Percentiles rank a stretch among this genome's conserved stretches.
These are phyloP conservation scores for Lepidurus packardi DNA, from an alignment of 1,140 invertebrate species.

Conservation along the genomic window DNA sequence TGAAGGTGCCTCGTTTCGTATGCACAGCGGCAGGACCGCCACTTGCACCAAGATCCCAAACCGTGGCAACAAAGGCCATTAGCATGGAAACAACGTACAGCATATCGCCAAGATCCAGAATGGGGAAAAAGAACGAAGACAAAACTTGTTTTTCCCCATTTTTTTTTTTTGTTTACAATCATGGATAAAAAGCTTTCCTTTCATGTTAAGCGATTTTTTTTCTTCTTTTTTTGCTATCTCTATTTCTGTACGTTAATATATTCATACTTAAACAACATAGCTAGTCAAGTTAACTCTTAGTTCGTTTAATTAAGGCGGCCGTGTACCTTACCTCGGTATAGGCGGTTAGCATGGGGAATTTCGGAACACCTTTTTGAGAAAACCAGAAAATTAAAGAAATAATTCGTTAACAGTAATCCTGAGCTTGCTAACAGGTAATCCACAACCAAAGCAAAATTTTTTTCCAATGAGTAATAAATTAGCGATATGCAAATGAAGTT, in stretches of 20 bases:
- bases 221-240: conserved; percentile 23
- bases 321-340: too few relatives aligned
- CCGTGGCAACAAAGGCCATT: neutral
- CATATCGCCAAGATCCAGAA: neutral
- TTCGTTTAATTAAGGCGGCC: too few relatives aligned
- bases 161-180: conserved; percentile 25
- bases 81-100: neutral
- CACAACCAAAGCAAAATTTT: too few relatives aligned
- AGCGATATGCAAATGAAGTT: too few relatives aligned
- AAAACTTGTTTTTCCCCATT: neutral
- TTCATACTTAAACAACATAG: conserved; percentile 6
- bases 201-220: conserved; percentile 32
- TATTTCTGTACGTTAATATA: conserved; percentile 24
- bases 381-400: too few relatives aligned
- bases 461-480: too few relatives aligned
- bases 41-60: neutral
- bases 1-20: conserved; percentile 5
- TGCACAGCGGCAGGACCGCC: neutral
- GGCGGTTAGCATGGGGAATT: too few relatives aligned
- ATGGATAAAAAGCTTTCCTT: conserved; percentile 23
- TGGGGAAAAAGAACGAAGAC: neutral
- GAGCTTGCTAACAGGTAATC: too few relatives aligned
- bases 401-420: too few relatives aligned
- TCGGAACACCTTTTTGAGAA: too few relatives aligned
- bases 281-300: too few relatives aligned